Percentiles rank a stretch among this genome's conserved stretches.
phyloP scores from a whole-genome alignment of 2,113 vertebrate species.

The Panthera tigris region DNA sequence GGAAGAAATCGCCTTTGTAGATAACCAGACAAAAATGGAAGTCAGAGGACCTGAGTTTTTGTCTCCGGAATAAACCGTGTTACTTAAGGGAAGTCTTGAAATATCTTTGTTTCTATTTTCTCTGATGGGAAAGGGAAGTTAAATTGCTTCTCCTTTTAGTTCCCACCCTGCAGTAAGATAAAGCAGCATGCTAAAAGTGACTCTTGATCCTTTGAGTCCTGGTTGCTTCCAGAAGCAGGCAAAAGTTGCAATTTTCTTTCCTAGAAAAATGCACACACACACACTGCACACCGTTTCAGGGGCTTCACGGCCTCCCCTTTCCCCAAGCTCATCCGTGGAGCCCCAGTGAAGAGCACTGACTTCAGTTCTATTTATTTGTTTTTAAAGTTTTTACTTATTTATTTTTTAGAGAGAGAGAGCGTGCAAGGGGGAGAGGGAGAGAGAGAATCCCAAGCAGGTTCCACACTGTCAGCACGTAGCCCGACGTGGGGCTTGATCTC shows the following conservation, averaged over 20 bases:
- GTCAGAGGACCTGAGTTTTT: not conserved
- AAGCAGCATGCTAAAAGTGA: not conserved
- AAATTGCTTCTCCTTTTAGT: not conserved
- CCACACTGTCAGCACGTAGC: too few species aligned
- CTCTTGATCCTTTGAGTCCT: not conserved
- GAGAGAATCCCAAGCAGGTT: too few species aligned
- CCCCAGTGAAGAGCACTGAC: not conserved
- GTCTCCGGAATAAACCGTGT: not conserved
- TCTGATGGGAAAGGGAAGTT: not conserved
- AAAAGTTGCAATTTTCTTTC: not conserved
- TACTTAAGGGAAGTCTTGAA: slow-evolving; percentile 40
- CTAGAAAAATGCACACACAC: not conserved
- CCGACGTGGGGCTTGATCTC: too few species aligned
- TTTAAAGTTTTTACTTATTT: too few species aligned
- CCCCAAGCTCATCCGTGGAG: not conserved
- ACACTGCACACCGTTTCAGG: not conserved
- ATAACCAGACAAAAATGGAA: not conserved
- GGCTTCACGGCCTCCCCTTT: not conserved
- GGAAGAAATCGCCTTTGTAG: not conserved
- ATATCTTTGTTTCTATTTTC: not conserved
- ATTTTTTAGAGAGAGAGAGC: too few species aligned
- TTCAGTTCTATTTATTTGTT: not conserved
- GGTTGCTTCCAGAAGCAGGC: not conserved
- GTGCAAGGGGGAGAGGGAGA: too few species aligned
- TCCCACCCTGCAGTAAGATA: not conserved